Conservation (phyloP, 2,888 invertebrate genomes). For the Rambutsinella grinnellia region DNA sequence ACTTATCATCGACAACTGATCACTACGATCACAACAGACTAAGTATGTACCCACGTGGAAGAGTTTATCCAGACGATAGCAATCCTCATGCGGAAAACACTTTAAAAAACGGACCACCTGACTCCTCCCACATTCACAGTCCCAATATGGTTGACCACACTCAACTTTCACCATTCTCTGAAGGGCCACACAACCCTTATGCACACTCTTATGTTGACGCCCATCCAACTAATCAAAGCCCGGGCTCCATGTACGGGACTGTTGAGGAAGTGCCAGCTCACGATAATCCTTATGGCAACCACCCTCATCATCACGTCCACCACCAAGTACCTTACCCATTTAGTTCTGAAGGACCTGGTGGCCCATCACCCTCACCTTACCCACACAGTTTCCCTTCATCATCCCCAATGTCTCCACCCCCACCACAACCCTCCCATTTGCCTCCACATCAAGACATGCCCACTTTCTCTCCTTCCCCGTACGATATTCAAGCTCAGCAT, state of each 20-base stretch:
- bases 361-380: slow-evolving; percentile 21
- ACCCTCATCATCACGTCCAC: slow-evolving; percentile 21
- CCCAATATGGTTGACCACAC: slow-evolving; percentile 46
- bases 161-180: background rate
- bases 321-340: slow-evolving; percentile 22
- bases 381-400: background rate
- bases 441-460: background rate
- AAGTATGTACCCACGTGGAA: slow-evolving; percentile 18
- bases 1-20: background rate
- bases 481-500: slow-evolving; percentile 1
- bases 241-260: slow-evolving; percentile 28
- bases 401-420: slow-evolving; percentile 1
- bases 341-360: slow-evolving; percentile 6
- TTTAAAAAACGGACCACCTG: slow-evolving; percentile 42
- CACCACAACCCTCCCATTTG: slow-evolving; percentile 11
- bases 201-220: background rate
- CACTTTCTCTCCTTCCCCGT: slow-evolving; percentile 19
- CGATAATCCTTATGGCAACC: slow-evolving; percentile 1
- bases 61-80: slow-evolving; percentile 23
- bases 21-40: background rate
- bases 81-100: background rate
- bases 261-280: slow-evolving; percentile 36
- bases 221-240: too few species aligned
- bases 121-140: slow-evolving; percentile 42
- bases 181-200: background rate